Percentiles rank a stretch among this genome's conserved stretches.
Conservation (phyloP, 2,888 invertebrate genomes). For the Diogma glabrata region DNA sequence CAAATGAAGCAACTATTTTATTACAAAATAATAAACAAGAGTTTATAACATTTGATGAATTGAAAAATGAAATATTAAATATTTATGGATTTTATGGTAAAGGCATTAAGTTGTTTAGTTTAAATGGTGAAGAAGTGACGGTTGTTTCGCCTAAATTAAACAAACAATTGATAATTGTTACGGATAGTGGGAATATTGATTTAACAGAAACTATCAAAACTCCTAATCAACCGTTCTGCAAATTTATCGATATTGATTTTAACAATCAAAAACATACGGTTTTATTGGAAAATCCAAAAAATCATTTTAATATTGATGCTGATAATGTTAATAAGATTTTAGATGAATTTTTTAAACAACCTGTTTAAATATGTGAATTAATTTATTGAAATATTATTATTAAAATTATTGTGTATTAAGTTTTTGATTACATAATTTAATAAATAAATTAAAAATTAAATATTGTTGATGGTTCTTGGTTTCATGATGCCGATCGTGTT, state of each 20-base stretch:
- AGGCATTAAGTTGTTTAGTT: conserved; percentile 42
- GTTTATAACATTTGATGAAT: conserved; percentile 35
- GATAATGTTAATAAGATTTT: background rate
- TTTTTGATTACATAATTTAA: too few species aligned
- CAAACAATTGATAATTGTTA: conserved; percentile 39
- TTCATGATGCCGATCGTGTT: too few species aligned
- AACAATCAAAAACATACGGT: conserved; percentile 43
- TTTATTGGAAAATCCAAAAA: conserved; percentile 53
- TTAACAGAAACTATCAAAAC: conserved; percentile 11
- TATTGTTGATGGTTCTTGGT: too few species aligned
- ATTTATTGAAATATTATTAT: too few species aligned
- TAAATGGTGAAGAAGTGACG: conserved; percentile 31
- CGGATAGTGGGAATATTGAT: conserved; percentile 12
- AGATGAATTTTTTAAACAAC: background rate
- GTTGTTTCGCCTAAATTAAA: conserved; percentile 34
- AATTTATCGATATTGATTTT: conserved; percentile 50
- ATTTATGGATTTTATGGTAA: conserved; percentile 59
- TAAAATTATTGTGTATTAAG: too few species aligned
- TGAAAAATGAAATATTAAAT: conserved; percentile 46
- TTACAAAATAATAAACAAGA: background rate
- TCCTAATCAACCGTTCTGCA: conserved; percentile 41
- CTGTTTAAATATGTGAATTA: too few species aligned
- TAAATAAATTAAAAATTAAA: too few species aligned
- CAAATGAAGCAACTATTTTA: background rate
- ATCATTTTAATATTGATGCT: background rate